Conservation (phyloP, 2,888 invertebrate genomes). For the Atethmia centrago region DNA sequence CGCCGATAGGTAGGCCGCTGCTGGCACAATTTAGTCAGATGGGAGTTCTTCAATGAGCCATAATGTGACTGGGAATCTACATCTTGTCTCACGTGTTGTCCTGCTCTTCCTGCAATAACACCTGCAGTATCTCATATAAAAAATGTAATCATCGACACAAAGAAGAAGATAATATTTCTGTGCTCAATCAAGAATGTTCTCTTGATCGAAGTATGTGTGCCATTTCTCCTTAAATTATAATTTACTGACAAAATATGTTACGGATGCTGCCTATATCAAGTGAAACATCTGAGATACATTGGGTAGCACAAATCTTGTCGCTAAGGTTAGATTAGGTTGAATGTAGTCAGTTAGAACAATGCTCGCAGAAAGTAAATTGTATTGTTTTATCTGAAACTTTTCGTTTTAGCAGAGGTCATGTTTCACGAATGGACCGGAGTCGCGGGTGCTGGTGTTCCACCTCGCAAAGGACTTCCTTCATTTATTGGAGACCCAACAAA, state of each 20-base stretch:
- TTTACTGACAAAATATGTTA: not conserved
- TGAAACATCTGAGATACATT: too few species aligned
- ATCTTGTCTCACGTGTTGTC: not conserved
- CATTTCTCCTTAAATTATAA: not conserved
- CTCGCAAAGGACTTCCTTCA: not conserved
- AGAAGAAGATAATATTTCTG: not conserved
- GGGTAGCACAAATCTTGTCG: not conserved
- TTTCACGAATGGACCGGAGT: not conserved
- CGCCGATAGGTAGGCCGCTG: not conserved
- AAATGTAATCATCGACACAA: not conserved
- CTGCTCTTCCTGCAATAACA: too few species aligned
- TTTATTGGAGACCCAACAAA: not conserved
- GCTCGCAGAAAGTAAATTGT: not conserved
- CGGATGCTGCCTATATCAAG: not conserved
- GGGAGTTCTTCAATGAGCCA: not conserved
- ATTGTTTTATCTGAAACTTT: not conserved
- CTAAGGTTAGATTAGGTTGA: not conserved
- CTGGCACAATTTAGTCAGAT: not conserved
- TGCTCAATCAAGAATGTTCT: not conserved
- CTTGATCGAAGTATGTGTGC: not conserved
- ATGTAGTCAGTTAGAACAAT: not conserved
- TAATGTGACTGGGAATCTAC: not conserved
- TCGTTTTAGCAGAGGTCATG: not conserved
- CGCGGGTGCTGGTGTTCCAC: not conserved
- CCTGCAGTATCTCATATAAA: too few species aligned